These are phyloP conservation scores for Nansenia antarctica DNA, from an alignment of 2,113 vertebrate species.

Conservation along the genomic window DNA sequence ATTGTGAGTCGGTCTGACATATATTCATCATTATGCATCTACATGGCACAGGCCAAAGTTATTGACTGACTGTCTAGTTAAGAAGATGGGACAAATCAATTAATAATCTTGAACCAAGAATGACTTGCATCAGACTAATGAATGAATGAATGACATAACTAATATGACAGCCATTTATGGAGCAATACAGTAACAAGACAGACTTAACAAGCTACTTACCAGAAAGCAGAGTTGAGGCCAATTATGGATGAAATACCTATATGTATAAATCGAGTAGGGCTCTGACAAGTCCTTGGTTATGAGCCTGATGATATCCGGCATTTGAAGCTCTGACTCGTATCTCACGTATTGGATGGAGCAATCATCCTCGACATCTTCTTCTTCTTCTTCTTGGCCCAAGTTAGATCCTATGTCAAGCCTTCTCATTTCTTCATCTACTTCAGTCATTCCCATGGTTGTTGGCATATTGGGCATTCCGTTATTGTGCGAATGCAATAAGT, in stretches of 20 bases:
- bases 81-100: no score
- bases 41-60: no score
- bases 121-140: no score
- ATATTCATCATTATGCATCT: no score
- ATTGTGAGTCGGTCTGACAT: no score
- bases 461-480: neutral
- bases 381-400: neutral
- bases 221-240: conserved; percentile 95
- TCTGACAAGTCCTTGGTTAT: conserved; percentile 95
- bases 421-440: neutral
- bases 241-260: conserved; percentile 96
- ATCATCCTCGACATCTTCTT: no score
- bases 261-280: conserved; percentile 95
- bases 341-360: no score
- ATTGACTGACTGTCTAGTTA: no score
- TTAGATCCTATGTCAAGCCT: neutral
- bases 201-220: conserved; percentile 89
- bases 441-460: neutral
- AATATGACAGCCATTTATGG: no score
- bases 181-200: no score
- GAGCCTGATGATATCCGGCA: conserved; percentile 94
- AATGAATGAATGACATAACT: no score
- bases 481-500: neutral
- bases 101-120: no score
- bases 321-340: conserved; percentile 90